These are phyloP conservation scores for Gulo gulo DNA, from an alignment of 2,113 vertebrate genomes.

Conservation along the genomic window DNA sequence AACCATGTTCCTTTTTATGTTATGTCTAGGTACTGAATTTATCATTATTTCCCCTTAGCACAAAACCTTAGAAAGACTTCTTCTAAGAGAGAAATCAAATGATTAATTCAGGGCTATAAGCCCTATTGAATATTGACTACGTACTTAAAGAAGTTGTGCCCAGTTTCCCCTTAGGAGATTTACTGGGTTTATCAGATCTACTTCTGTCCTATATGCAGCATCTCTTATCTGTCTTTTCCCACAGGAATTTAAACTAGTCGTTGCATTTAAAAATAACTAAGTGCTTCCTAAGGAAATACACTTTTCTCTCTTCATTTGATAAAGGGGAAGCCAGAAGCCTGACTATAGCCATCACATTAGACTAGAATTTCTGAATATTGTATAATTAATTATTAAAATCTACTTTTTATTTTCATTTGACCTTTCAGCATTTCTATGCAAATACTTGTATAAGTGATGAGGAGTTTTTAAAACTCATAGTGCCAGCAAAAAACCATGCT, in stretches of 20 bases:
- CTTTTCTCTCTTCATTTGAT: neutral
- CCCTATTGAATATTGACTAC: neutral
- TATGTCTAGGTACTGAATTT: neutral
- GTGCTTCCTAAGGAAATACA: neutral
- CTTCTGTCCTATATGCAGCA: neutral
- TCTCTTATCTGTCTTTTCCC: neutral
- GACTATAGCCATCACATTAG: neutral
- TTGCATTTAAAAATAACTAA: neutral
- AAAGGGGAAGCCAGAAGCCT: neutral
- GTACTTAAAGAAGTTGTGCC: neutral
- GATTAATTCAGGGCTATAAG: conserved; percentile 1
- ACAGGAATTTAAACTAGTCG: conserved; percentile 29
- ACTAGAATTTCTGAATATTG: conserved; percentile 14
- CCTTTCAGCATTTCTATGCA: neutral
- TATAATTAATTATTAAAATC: neutral
- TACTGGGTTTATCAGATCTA: neutral
- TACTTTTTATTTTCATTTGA: conserved; percentile 40
- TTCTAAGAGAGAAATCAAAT: conserved; percentile 18
- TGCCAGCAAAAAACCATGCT: neutral
- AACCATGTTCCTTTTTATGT: neutral
- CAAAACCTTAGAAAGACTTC: conserved; percentile 10
- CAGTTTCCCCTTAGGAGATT: neutral
- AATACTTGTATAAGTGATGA: neutral
- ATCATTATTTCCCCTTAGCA: neutral
- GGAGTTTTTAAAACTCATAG: neutral